Evolutionary conservation across 2,888 invertebrate genomes (phyloP), one percentile per base, ranked within the genome.

Genomic region (Dascillus cervinus): DNA sequence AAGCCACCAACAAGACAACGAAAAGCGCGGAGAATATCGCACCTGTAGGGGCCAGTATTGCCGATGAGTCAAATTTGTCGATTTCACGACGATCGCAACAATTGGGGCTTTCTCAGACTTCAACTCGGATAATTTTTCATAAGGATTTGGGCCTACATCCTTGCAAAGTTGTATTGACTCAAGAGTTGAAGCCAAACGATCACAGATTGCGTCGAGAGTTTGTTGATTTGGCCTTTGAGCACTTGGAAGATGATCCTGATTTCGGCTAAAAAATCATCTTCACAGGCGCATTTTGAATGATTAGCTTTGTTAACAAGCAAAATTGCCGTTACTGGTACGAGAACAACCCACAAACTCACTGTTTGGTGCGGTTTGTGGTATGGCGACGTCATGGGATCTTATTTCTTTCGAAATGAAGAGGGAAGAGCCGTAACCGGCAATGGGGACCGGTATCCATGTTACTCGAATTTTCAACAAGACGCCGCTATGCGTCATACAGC

Each of bases 311-410:
- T 12, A 30, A 30, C 15, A 30, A 48, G 35, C 50, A 57, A 47
- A 55, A 55, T 41, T 49, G 44, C 29, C 44, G 49, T 11, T 47
- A 49, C 40, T 49, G 43, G 50, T 41, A 24, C 13, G 22, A 21
- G 11, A 39, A 52, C 28, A 50, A 53, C 34, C 49, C 52, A 29
- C 41, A 35, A 43, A 46, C 37, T 50, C 15, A 56, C 30, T 41
- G 54, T 54, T 49, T 59, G 57, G 49, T 59, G 55, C 32, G 53
- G 50, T 37, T 54, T 60, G 40, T 55, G 51, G 50, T 41, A 44
- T 44, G 53, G 51, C 29, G 24, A 21, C 12, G 10, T 34, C 14
- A 29, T 34, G 5, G 23, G 28, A 24, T 22, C 29, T 29, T 34
- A 26, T 26, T 32, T 22, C 13, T 26, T 26, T 11, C 13, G 26